These are phyloP conservation scores for Hippocampus barbouri DNA, from an alignment of 2,113 vertebrate species.

Conservation along the genomic window DNA sequence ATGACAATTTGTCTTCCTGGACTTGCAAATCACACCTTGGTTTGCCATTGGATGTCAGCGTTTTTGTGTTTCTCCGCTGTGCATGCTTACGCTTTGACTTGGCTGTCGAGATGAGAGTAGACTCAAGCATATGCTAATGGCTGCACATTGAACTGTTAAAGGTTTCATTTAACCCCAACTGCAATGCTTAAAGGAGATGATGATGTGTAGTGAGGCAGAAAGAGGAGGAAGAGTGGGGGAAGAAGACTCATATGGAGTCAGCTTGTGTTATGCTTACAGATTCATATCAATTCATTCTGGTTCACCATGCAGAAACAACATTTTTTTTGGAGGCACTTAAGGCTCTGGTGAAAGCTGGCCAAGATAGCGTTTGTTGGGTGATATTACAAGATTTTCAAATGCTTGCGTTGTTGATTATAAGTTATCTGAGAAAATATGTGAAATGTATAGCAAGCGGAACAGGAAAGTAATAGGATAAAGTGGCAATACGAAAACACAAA, in stretches of 20 bases:
- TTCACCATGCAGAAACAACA: constrained; percentile 33
- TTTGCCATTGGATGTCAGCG: constrained; percentile 28
- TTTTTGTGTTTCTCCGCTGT: constrained; percentile 20
- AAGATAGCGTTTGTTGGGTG: neutral
- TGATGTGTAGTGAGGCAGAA: constrained; percentile 66
- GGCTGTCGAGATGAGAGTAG: constrained; percentile 39
- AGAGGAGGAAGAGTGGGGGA: constrained; percentile 42
- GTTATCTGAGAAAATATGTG: constrained; percentile 5
- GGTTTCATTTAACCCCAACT: constrained; percentile 72
- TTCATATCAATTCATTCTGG: constrained; percentile 42
- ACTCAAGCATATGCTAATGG: constrained; percentile 69
- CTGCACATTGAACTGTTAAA: constrained; percentile 72
- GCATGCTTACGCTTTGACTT: constrained; percentile 22
- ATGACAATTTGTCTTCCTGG: constrained; percentile 11
- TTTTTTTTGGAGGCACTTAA: constrained; percentile 1
- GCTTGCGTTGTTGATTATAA: neutral
- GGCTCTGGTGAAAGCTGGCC: constrained; percentile 4
- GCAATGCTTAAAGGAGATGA: constrained; percentile 69
- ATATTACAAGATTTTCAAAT: too few species aligned
- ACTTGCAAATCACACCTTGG: constrained; percentile 26
- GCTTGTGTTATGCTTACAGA: constrained; percentile 53
- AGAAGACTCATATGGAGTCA: constrained; percentile 32
- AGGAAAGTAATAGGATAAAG: constrained; percentile 16
- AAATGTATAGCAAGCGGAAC: constrained; percentile 21
- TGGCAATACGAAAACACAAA: neutral